phyloP scores from a whole-genome alignment of 2,113 vertebrate species.

The Rhinoderma darwinii region DNA sequence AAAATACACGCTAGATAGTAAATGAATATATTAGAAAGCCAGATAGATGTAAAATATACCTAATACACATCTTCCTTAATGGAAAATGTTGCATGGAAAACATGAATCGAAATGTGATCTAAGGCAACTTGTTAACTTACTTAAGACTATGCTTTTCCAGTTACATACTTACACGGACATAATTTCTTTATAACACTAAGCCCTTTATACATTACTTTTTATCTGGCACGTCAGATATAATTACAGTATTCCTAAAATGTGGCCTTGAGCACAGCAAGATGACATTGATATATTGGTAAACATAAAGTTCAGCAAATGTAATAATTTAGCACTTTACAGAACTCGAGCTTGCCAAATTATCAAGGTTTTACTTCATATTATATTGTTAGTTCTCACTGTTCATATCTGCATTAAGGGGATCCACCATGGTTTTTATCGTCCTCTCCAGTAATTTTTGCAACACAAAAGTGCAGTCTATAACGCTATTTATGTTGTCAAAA shows the following conservation, averaged over 20 bases:
- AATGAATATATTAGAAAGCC: too few species aligned
- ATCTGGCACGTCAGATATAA: not conserved
- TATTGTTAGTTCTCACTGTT: too few species aligned
- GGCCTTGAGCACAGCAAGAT: not conserved
- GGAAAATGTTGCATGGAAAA: not conserved
- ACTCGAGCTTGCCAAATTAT: not conserved
- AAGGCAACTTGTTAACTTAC: not conserved
- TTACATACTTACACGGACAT: not conserved
- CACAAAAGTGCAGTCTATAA: too few species aligned
- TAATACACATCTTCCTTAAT: too few species aligned
- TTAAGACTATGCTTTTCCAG: too few species aligned
- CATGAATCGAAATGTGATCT: not conserved
- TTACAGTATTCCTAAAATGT: not conserved
- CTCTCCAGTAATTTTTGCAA: too few species aligned
- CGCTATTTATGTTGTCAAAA: too few species aligned
- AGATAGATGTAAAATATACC: too few species aligned
- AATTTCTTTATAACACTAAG: not conserved
- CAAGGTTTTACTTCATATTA: too few species aligned
- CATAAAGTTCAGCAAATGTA: not conserved
- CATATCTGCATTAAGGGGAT: too few species aligned
- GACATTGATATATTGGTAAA: not conserved
- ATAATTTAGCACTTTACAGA: not conserved
- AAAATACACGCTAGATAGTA: too few species aligned
- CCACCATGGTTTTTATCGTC: too few species aligned
- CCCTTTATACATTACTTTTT: not conserved